Conservation (phyloP, 2,113 vertebrate genomes). For the Callorhinus ursinus region DNA sequence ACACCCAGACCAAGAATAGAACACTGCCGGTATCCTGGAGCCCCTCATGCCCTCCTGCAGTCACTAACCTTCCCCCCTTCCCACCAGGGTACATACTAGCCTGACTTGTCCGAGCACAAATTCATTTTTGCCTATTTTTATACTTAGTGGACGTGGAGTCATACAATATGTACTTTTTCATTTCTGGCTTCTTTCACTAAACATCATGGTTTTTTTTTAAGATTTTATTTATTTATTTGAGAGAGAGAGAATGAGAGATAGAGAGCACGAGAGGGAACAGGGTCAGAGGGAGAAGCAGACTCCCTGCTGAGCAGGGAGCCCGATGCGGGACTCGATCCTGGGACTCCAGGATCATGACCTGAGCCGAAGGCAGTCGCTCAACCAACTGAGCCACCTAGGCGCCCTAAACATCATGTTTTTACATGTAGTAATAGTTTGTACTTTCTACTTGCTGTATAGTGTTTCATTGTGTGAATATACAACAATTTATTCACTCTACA, state of each 20-base stretch:
- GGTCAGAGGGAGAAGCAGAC: too few species aligned
- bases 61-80: neutral
- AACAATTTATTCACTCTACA: neutral
- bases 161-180: neutral
- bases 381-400: too few species aligned
- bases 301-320: too few species aligned
- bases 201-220: neutral
- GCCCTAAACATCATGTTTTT: neutral
- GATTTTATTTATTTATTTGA: too few species aligned
- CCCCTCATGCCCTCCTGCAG: neutral
- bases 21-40: neutral
- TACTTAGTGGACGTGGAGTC: neutral
- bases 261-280: too few species aligned
- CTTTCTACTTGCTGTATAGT: neutral
- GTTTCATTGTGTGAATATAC: neutral
- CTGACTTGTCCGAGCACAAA: neutral
- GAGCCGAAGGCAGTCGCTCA: too few species aligned
- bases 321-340: too few species aligned
- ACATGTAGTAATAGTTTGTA: neutral
- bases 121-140: neutral
- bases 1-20: neutral
- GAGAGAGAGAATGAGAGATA: too few species aligned
- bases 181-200: conserved; percentile 8
- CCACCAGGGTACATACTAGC: neutral
- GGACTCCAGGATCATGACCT: too few species aligned